Percentiles rank a stretch among this genome's conserved stretches.
phyloP scores from a whole-genome alignment of 2,797 vertebrate genomes.

The Ataeniobius toweri region DNA sequence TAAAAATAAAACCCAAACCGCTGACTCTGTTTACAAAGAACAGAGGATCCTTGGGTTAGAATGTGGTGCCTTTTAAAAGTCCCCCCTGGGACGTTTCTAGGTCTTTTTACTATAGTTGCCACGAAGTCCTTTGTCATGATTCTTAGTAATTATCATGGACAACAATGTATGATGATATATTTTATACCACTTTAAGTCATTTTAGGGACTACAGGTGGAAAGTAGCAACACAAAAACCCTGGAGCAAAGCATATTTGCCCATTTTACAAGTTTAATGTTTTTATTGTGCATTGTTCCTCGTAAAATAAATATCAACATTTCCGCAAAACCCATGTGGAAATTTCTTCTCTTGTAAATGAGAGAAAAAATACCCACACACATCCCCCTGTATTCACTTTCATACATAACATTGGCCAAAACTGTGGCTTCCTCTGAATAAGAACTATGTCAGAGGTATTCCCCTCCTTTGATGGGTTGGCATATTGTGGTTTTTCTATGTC shows the following conservation, averaged over 20 bases:
- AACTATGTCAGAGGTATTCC: neutral
- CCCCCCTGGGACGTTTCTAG: neutral
- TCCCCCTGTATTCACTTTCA: neutral
- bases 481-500: neutral
- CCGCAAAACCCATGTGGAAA: neutral
- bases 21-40: neutral
- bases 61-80: neutral
- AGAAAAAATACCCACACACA: neutral
- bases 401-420: neutral
- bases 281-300: neutral
- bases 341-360: neutral
- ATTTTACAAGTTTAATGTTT: neutral
- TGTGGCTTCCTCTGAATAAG: neutral
- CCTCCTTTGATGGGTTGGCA: neutral
- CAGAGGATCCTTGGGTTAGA: neutral
- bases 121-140: neutral
- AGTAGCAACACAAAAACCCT: neutral
- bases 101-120: neutral
- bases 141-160: neutral
- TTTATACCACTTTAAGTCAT: neutral
- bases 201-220: neutral
- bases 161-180: neutral
- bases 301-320: neutral
- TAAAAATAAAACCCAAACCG: neutral
- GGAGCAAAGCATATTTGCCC: neutral